Conservation (phyloP, 2,888 invertebrate species). For the Hoplodrina blanda region DNA sequence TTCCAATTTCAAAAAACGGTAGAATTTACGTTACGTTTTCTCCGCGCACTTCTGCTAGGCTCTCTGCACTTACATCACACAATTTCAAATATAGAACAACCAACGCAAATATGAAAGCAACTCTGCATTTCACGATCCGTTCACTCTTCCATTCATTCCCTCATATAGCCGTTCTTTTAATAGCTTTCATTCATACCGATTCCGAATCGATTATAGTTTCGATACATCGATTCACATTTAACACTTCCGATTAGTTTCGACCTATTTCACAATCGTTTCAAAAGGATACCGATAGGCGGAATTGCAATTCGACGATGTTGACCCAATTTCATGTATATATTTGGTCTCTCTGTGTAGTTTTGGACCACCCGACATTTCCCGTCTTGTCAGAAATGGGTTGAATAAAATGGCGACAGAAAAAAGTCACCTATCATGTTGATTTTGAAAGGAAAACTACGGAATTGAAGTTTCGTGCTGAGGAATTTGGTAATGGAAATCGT, state of each 20-base stretch:
- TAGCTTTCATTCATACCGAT: conserved; percentile 68
- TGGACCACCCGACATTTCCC: conserved; percentile 45
- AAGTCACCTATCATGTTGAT: background rate
- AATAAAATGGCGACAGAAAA: conserved; percentile 7
- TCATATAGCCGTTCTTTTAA: conserved; percentile 61
- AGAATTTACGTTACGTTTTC: too few species aligned
- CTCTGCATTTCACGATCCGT: conserved; percentile 50
- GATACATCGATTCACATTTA: conserved; percentile 58
- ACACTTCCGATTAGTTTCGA: conserved; percentile 55
- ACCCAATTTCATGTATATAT: conserved; percentile 38
- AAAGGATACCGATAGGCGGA: conserved; percentile 41
- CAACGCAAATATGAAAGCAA: conserved; percentile 54
- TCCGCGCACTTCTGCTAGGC: background rate
- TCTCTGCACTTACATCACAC: conserved; percentile 35
- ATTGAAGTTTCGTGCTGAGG: background rate
- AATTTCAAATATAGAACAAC: conserved; percentile 58
- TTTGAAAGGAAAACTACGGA: background rate
- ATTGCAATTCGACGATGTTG: conserved; percentile 44
- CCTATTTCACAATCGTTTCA: conserved; percentile 43
- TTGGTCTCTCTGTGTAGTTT: background rate
- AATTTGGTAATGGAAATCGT: background rate
- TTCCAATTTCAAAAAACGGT: too few species aligned
- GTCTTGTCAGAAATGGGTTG: conserved; percentile 6
- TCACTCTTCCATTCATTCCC: conserved; percentile 65
- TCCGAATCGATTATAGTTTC: conserved; percentile 51